A percentile compares a stretch with the other conserved stretches of the same genome.
Conservation (phyloP, 1,140 invertebrate genomes). For the Piezodorus guildinii region DNA sequence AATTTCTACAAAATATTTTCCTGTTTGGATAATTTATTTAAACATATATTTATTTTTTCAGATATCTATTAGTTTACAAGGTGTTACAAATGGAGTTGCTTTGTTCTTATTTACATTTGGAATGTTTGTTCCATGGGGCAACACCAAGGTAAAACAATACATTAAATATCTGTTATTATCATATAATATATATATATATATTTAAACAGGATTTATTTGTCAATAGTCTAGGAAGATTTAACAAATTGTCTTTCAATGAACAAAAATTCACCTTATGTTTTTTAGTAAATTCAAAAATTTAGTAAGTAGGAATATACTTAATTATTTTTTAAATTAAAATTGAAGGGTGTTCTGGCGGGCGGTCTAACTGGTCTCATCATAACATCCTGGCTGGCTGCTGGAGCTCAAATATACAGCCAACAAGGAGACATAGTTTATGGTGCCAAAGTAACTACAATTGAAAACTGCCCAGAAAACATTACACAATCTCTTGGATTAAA, state of each 20-base stretch:
- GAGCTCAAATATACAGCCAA: not conserved
- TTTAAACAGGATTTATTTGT: too few species aligned
- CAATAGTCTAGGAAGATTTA: too few species aligned
- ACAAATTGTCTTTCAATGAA: too few species aligned
- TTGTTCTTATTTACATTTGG: constrained; percentile 66
- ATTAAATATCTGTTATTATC: too few species aligned
- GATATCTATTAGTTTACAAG: constrained; percentile 49
- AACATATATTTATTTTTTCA: constrained; percentile 26
- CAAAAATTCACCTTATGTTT: too few species aligned
- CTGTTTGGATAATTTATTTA: not conserved
- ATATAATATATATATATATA: too few species aligned
- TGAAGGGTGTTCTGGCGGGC: not conserved
- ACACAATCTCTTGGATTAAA: constrained; percentile 7
- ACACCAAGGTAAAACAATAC: constrained; percentile 34
- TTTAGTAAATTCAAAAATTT: too few species aligned
- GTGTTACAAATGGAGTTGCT: constrained; percentile 59
- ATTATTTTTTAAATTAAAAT: not conserved
- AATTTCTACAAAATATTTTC: not conserved
- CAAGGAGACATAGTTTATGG: not conserved
- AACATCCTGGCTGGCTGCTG: not conserved
- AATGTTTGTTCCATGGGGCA: constrained; percentile 60
- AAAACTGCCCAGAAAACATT: constrained; percentile 22
- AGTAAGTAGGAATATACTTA: too few species aligned
- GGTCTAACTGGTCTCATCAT: not conserved
- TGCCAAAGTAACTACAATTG: constrained; percentile 10